Conservation (phyloP, 2,888 invertebrate genomes). For the Epistrophe eligans region DNA sequence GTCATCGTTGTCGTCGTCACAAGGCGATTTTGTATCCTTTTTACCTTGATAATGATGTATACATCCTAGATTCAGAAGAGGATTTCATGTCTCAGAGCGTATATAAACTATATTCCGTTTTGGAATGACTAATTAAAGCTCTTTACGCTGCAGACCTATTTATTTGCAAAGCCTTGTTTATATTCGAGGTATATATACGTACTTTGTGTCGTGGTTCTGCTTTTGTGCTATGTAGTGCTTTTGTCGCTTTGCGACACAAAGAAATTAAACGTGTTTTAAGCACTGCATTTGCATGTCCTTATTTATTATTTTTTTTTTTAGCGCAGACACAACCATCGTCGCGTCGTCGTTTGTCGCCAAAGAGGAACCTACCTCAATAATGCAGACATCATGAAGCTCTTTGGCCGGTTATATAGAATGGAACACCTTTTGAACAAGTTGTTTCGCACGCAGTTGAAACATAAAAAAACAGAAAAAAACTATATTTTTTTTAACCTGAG, state of each 20-base stretch:
- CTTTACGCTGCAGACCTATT: slow-evolving; percentile 65
- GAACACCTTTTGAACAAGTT: slow-evolving; percentile 66
- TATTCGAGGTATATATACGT: slow-evolving; percentile 13
- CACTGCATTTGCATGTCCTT: slow-evolving; percentile 70
- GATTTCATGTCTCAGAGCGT: neutral
- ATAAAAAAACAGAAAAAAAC: neutral
- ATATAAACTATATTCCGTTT: slow-evolving; percentile 39
- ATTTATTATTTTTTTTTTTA: slow-evolving; percentile 26
- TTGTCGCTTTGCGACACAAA: slow-evolving; percentile 56
- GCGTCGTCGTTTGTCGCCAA: neutral
- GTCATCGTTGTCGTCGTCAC: neutral
- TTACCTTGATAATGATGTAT: slow-evolving; percentile 30
- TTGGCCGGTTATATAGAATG: slow-evolving; percentile 19
- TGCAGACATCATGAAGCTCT: slow-evolving; percentile 44
- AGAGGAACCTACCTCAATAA: slow-evolving; percentile 66
- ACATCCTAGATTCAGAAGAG: slow-evolving; percentile 35
- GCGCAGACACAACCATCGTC: slow-evolving; percentile 39
- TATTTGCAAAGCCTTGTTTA: slow-evolving; percentile 52
- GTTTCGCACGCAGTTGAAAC: slow-evolving; percentile 37
- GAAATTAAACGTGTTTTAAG: slow-evolving; percentile 50
- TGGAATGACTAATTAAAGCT: slow-evolving; percentile 68
- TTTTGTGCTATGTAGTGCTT: slow-evolving; percentile 23
- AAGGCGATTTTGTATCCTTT: slow-evolving; percentile 31
- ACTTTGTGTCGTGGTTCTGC: slow-evolving; percentile 14
- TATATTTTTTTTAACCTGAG: slow-evolving; percentile 18